Base-by-base conservation (phyloP, 2,888 invertebrate species). In the Polyploca ridens region DNA sequence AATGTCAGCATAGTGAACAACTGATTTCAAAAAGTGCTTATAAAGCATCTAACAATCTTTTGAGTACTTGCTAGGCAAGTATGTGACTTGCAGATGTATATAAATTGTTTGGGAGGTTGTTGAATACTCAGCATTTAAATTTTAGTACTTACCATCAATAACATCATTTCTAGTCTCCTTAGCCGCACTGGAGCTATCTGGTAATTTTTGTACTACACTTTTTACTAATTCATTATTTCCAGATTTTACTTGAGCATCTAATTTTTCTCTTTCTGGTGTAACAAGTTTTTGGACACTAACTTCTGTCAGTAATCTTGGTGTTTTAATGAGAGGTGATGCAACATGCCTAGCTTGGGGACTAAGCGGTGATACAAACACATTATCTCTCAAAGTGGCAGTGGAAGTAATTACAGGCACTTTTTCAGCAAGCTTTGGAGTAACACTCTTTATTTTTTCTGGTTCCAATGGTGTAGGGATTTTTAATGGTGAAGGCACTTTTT, bases 361-460 rank as follows among this genome's bases (percentile, higher is more conserved):
- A 6, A 69, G 77, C 0, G 89, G 88, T 3, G 90, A 89, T 5
- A 81, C 77, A 79, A 90, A 89, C 3, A 86, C 72, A 57, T 74
- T 68, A 5, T 70, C 62, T 65, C 75, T 81, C 3, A 68, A 65
- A 64, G 68, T 76, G 11, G 81, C 67, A 35, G 77, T 69, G 60
- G 78, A 73, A 16, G 82, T 82, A 61, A 83, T 83, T 7, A 82
- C 85, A 41, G 84, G 73, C 5, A 79, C 78, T 67, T 82, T 83
- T 66, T 80, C 82, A 6, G 75, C 65, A 7, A 67, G 7, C 68
- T 79, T 72, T 35, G 71, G 71, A 19, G 71, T 72, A 10, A 19
- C 67, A 62, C 68, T 11, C 57, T 54, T 54, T 54, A 76, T 70
- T 60, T 81, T 74, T 59, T 81, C 75, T 70, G 75, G 64, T 69